phyloP scores from a whole-genome alignment of 1,140 invertebrate species.

The Stratiolaelaps scimitus region DNA sequence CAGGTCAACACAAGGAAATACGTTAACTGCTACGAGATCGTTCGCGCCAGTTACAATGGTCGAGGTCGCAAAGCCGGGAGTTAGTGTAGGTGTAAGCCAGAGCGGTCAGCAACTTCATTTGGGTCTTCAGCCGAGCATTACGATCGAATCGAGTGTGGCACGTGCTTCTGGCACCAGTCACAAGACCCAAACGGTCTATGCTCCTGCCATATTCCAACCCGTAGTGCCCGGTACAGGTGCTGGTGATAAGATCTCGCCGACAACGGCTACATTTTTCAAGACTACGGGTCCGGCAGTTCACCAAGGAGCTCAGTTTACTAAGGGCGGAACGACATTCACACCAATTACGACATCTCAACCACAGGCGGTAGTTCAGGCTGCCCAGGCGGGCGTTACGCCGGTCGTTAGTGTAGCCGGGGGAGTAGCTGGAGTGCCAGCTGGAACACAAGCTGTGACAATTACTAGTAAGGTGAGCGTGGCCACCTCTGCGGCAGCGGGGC shows the following conservation, averaged over 20 bases:
- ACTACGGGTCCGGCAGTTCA: neutral
- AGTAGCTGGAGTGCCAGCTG: too few species aligned
- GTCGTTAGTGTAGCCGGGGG: too few species aligned
- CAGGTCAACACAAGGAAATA: neutral
- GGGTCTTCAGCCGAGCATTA: conserved; percentile 6
- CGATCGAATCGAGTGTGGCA: conserved; percentile 5
- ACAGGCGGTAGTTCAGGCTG: neutral
- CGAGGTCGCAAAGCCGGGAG: neutral
- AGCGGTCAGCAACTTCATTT: conserved; percentile 3
- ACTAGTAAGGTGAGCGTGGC: neutral
- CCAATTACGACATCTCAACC: conserved; percentile 10
- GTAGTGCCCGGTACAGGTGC: neutral
- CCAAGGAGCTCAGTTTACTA: conserved; percentile 10
- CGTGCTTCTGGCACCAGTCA: neutral
- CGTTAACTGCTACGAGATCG: neutral
- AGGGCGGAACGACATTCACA: conserved; percentile 15
- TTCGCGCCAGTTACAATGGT: conserved; percentile 21
- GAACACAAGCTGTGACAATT: conserved; percentile 14
- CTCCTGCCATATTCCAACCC: conserved; percentile 13
- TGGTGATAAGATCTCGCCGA: neutral
- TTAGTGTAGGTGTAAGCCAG: neutral
- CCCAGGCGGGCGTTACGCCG: too few species aligned
- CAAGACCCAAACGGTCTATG: conserved; percentile 2
- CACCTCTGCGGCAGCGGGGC: neutral
- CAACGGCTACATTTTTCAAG: conserved; percentile 15